phyloP scores from a whole-genome alignment of 1,140 invertebrate genomes.

The Mizuhopecten yessoensis region DNA sequence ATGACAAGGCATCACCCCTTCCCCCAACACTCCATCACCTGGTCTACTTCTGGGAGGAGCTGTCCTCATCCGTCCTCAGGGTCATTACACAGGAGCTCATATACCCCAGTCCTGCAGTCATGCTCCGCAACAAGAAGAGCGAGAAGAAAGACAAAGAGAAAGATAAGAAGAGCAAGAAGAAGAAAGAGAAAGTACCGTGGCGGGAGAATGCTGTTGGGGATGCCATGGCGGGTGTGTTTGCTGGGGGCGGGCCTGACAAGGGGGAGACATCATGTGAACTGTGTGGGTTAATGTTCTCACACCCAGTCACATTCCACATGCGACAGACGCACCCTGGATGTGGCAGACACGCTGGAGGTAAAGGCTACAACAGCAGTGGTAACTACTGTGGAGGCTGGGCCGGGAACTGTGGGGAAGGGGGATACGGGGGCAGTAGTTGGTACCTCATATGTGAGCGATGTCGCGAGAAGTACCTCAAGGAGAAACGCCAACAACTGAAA shows the following conservation, averaged over 20 bases:
- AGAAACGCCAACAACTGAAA: slow-evolving; percentile 83
- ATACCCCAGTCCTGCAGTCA: slow-evolving; percentile 82
- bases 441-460: slow-evolving; percentile 96
- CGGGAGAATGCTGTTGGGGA: slow-evolving; percentile 69
- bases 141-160: slow-evolving; percentile 83
- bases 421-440: slow-evolving; percentile 92
- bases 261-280: slow-evolving; percentile 92
- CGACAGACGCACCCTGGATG: slow-evolving; percentile 94
- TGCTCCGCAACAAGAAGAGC: slow-evolving; percentile 83
- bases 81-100: slow-evolving; percentile 87
- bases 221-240: slow-evolving; percentile 73
- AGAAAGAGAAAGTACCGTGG: slow-evolving; percentile 82
- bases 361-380: slow-evolving; percentile 94
- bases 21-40: slow-evolving; percentile 92
- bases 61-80: slow-evolving; percentile 87
- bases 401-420: slow-evolving; percentile 94
- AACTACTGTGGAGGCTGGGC: slow-evolving; percentile 94
- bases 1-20: slow-evolving; percentile 86
- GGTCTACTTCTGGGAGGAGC: slow-evolving; percentile 92
- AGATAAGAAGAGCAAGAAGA: slow-evolving; percentile 80
- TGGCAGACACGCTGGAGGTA: slow-evolving; percentile 92
- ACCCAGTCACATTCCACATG: slow-evolving; percentile 96
- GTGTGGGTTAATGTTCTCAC: slow-evolving; percentile 89
- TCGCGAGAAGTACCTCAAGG: slow-evolving; percentile 91
- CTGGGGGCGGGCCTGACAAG: slow-evolving; percentile 69